These are phyloP conservation scores for Orchestes rusci DNA, from an alignment of 2,888 invertebrate genomes.

Conservation along the genomic window DNA sequence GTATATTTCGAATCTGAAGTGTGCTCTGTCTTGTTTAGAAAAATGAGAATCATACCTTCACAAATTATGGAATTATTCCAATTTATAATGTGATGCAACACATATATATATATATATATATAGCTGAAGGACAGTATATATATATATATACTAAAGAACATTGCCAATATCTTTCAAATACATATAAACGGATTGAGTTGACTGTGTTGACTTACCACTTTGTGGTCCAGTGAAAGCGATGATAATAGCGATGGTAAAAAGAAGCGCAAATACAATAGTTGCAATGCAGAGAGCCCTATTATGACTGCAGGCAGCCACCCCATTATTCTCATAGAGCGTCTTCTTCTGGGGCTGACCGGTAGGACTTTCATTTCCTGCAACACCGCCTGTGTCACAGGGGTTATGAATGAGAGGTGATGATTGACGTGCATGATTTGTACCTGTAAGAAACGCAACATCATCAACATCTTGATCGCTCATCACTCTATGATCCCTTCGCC, in stretches of 20 bases:
- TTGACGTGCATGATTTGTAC: conserved; percentile 47
- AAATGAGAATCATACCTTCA: too few relatives aligned
- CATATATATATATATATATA: too few relatives aligned
- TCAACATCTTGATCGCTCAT: conserved; percentile 90
- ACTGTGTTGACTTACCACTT: conserved; percentile 64
- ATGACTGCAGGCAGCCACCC: conserved; percentile 82
- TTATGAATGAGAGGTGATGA: conserved; percentile 42
- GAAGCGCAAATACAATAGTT: conserved; percentile 68
- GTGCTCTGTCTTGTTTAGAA: too few relatives aligned
- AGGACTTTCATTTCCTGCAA: conserved; percentile 55
- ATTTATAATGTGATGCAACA: too few relatives aligned
- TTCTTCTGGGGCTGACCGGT: conserved; percentile 54
- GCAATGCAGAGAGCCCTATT: conserved; percentile 77
- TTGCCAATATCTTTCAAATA: too few relatives aligned
- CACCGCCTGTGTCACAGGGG: conserved; percentile 45
- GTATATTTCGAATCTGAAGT: too few relatives aligned
- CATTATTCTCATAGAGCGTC: conserved; percentile 63
- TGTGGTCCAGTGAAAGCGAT: conserved; percentile 88
- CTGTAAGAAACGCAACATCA: conserved; percentile 88
- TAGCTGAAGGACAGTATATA: too few relatives aligned
- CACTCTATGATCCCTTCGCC: conserved; percentile 48
- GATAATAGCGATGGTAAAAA: conserved; percentile 76
- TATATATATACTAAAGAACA: too few relatives aligned
- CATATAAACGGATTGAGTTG: too few relatives aligned
- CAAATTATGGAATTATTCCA: too few relatives aligned